A percentile compares a stretch with the other conserved stretches of the same genome.
Conservation (phyloP, 2,113 vertebrate genomes). For the Panthera tigris region DNA sequence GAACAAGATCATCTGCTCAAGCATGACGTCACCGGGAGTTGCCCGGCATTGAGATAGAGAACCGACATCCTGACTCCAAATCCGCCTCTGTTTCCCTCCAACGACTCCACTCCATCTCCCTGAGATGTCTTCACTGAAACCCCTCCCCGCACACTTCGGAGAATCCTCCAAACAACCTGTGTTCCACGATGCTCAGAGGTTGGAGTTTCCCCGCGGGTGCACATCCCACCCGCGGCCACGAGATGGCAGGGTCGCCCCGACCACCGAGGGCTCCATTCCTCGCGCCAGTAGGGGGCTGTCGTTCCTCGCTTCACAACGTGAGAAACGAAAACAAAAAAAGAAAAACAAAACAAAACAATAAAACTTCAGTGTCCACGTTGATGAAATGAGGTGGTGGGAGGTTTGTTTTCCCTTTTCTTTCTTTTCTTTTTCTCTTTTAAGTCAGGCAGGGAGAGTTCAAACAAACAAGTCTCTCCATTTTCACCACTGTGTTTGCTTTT, state of each 20-base stretch:
- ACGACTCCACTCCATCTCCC: background rate
- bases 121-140: background rate
- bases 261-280: background rate
- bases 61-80: background rate
- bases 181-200: background rate
- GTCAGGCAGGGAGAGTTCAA: slow-evolving; percentile 56
- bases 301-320: slow-evolving; percentile 27
- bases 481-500: slow-evolving; percentile 54
- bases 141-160: background rate
- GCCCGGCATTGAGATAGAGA: background rate
- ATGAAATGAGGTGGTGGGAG: slow-evolving; percentile 46
- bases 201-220: background rate
- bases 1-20: background rate
- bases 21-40: background rate
- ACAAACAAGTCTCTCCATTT: slow-evolving; percentile 61
- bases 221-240: background rate
- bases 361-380: background rate
- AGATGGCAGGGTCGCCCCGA: slow-evolving; percentile 72
- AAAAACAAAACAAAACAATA: background rate
- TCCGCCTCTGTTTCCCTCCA: background rate
- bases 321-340: background rate
- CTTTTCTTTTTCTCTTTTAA: background rate
- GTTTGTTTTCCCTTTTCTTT: slow-evolving; percentile 25
- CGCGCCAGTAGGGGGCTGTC: slow-evolving; percentile 70
- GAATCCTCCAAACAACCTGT: background rate